Evolutionary conservation across 2,113 vertebrate genomes (phyloP).

Genomic region (Catagonus wagneri): DNA sequence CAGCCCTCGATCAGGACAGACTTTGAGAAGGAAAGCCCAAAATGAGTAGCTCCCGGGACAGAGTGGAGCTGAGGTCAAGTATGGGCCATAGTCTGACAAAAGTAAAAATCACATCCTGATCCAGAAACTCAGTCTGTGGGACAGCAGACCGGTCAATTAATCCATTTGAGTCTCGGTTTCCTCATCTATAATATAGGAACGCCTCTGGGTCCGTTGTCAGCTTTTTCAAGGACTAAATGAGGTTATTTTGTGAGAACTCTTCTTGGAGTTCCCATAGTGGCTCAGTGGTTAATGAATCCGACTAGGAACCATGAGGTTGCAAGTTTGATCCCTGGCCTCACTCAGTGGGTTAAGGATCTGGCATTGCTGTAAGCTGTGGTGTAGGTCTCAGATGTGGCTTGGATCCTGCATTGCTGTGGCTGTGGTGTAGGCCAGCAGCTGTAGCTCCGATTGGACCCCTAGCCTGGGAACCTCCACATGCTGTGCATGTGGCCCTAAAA

Average conservation of each 20-base stretch:
- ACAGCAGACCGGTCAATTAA: background rate
- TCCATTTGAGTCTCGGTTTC: background rate
- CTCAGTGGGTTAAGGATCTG: no score
- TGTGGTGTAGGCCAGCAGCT: no score
- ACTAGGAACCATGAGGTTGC: no score
- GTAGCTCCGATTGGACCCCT: no score
- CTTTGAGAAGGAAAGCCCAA: background rate
- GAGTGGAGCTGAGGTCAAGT: background rate
- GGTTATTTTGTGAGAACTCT: background rate
- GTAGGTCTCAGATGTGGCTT: no score
- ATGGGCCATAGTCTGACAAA: background rate
- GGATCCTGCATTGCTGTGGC: no score
- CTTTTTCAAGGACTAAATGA: background rate
- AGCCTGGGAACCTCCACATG: no score
- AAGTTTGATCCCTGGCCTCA: no score
- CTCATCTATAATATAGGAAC: background rate
- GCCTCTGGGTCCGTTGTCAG: background rate
- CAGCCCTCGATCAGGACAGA: background rate
- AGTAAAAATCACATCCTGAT: background rate
- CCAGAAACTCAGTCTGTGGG: background rate
- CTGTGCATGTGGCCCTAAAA: no score
- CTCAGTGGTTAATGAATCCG: no score
- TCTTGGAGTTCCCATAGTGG: no score
- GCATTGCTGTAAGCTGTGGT: no score
- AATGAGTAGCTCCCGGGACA: rapidly evolving